Base-by-base conservation (phyloP, 2,888 invertebrate species). In the Calephelis perditalis region DNA sequence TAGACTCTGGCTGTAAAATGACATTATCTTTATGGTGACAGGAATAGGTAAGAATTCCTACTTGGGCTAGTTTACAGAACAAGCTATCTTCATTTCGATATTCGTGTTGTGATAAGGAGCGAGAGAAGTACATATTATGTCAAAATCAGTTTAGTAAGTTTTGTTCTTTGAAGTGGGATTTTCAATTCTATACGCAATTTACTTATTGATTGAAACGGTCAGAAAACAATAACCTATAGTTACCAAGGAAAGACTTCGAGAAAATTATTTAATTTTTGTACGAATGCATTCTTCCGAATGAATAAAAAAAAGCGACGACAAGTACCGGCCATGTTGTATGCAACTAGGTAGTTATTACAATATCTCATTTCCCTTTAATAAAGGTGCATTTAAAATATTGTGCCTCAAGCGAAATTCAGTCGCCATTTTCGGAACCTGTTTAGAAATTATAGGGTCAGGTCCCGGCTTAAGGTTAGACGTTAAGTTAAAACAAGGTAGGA, bases 341-440 rank as follows among this genome's bases (percentile, higher is more conserved):
- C 72, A 73, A 73, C 73, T 73, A 77, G 76, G 77, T 84, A 81
- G 79, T 84, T 75, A 81, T 87, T 86, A 85, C 82, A 84, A 83
- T 82, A 82, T 81, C 85, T 85, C 81, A 85, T 85, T 84, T 86
- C 75, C 79, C 81, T 82, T 81, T 79, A 81, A 84, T 85, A 81
- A 82, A 79, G 74, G 78, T 76, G 74, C 80, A 82, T 84, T 86
- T 86, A 81, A 83, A 84, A 84, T 77, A 74, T 76, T 74, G 70
- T 70, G 76, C 87, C 84, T 73, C 75, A 68, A 81, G 88, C 85
- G 70, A 75, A 75, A 76, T 79, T 77, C 79, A 79, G 81, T 82
- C 82, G 86, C 86, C 87, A 88, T 86, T 89, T 89, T 89, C 72
- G 78, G 79, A 88, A 88, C 89, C 84, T 76, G 89, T 88, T 90